phyloP scores from a whole-genome alignment of 2,113 vertebrate genomes.

The Eidolon helvum region DNA sequence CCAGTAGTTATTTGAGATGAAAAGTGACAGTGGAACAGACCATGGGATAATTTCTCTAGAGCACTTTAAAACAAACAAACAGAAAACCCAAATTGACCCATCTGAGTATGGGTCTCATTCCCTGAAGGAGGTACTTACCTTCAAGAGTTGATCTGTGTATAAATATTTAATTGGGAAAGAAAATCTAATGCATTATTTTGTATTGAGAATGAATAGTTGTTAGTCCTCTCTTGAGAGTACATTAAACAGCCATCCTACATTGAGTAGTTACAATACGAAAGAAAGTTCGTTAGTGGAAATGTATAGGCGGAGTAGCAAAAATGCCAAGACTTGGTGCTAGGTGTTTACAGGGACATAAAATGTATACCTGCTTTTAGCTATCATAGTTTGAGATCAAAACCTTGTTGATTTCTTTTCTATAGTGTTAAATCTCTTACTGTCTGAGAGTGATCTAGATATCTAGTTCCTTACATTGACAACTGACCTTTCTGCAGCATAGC shows the following conservation, averaged over 20 bases:
- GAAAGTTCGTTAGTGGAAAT: background rate
- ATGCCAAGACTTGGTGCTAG: background rate
- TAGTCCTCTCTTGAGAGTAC: background rate
- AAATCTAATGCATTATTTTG: background rate
- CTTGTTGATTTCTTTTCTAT: background rate
- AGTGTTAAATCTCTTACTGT: background rate
- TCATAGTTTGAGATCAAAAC: background rate
- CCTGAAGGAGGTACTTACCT: background rate
- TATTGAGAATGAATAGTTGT: conserved; percentile 6
- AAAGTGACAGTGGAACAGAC: background rate
- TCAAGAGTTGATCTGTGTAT: background rate
- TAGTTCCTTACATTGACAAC: background rate
- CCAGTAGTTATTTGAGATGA: background rate
- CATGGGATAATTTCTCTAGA: background rate
- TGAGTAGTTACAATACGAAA: background rate
- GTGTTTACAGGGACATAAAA: conserved; percentile 6
- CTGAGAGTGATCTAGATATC: background rate
- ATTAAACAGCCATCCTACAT: background rate
- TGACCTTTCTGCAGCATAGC: background rate
- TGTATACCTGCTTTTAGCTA: background rate
- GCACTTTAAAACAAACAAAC: background rate
- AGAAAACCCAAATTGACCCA: background rate
- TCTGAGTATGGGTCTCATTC: background rate
- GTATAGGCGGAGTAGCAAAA: background rate
- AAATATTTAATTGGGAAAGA: background rate